Percentiles rank a stretch among this genome's conserved stretches.
phyloP scores from a whole-genome alignment of 2,113 vertebrate species.

The Cacatua alba region DNA sequence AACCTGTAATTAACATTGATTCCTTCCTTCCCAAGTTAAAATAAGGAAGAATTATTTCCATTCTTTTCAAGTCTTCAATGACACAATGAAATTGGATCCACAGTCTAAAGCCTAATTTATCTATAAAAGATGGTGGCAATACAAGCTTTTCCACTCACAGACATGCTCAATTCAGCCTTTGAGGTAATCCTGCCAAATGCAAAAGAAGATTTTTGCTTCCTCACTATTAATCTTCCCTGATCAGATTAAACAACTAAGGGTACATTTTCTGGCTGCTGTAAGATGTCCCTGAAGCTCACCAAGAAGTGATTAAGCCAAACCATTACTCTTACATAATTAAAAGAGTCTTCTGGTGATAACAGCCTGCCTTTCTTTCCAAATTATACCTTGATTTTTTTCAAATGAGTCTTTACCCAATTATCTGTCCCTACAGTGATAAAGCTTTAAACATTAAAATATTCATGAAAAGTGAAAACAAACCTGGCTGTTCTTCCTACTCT shows the following conservation, averaged over 20 bases:
- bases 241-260: neutral
- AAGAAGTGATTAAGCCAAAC: neutral
- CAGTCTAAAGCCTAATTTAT: neutral
- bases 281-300: neutral
- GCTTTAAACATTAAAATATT: neutral
- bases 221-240: neutral
- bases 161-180: neutral
- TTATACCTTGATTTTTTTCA: neutral
- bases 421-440: neutral
- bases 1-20: slow-evolving; percentile 12
- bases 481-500: slow-evolving; percentile 94
- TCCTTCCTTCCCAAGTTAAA: neutral
- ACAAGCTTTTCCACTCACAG: neutral
- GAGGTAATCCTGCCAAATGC: neutral
- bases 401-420: neutral
- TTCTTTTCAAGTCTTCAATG: slow-evolving; percentile 1
- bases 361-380: neutral
- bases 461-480: slow-evolving; percentile 58
- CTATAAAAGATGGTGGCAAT: neutral
- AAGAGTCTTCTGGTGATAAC: neutral
- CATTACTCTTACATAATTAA: neutral
- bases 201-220: neutral
- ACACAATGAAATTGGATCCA: neutral
- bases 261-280: neutral
- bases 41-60: neutral